Evolutionary conservation across 1,140 invertebrate species (phyloP).

Genomic region (Tetramorium parvispinum): DNA sequence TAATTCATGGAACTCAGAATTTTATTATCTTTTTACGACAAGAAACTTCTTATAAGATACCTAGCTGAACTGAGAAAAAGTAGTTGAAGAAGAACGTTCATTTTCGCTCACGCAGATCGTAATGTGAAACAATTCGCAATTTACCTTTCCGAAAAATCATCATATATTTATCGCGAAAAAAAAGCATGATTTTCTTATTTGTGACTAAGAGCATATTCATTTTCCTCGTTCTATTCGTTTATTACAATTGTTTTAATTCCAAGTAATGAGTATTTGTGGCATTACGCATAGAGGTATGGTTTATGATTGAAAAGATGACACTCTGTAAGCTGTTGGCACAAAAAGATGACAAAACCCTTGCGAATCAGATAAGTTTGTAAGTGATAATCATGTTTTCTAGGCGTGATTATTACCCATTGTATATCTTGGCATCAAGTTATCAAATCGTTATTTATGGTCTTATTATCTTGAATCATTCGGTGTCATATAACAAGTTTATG

Average conservation of each 20-base stretch:
- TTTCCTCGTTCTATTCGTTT: background rate
- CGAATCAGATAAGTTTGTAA: background rate
- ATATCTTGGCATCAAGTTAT: background rate
- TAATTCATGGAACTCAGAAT: background rate
- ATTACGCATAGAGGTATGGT: background rate
- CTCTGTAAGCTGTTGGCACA: background rate
- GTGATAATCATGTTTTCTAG: background rate
- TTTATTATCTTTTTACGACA: background rate
- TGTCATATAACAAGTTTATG: background rate
- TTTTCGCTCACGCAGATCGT: background rate
- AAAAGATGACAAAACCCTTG: background rate
- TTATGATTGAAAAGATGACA: background rate
- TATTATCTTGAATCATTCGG: slow-evolving; percentile 18
- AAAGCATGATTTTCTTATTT: background rate
- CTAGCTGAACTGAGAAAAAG: background rate
- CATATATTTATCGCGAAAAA: background rate
- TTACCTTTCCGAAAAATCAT: background rate
- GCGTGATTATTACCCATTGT: background rate
- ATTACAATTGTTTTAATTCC: background rate
- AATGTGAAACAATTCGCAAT: background rate
- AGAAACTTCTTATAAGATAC: background rate
- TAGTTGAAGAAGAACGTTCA: background rate
- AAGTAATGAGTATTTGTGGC: background rate
- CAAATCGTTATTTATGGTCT: background rate
- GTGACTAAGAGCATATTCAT: background rate